These are phyloP conservation scores for Otus sunia DNA, from an alignment of 2,113 vertebrate species.

Conservation along the genomic window DNA sequence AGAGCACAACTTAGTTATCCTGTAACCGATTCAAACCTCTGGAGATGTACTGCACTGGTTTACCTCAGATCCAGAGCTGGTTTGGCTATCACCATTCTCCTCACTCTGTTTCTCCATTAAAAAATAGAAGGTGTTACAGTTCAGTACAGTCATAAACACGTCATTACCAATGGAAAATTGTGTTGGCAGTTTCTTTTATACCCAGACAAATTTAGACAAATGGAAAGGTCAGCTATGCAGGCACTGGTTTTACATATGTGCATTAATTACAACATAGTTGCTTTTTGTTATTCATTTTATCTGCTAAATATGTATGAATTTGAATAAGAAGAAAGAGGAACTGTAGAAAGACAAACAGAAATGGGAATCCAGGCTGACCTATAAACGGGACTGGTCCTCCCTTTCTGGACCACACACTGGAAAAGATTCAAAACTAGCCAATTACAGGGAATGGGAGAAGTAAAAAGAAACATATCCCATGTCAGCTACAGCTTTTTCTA, in stretches of 20 bases:
- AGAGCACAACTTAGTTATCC: not conserved
- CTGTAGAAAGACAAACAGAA: not conserved
- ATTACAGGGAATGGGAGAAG: not conserved
- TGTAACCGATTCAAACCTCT: not conserved
- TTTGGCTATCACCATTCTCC: not conserved
- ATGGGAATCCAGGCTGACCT: not conserved
- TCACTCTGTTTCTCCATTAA: constrained; percentile 20
- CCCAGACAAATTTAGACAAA: constrained; percentile 67
- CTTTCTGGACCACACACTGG: not conserved
- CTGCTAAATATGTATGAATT: constrained; percentile 56
- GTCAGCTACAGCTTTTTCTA: not conserved
- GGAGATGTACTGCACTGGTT: not conserved
- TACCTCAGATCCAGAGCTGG: constrained; percentile 25
- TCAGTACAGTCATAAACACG: constrained; percentile 45
- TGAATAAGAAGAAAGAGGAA: constrained; percentile 28
- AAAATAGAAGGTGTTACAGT: constrained; percentile 35
- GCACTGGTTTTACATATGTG: constrained; percentile 67
- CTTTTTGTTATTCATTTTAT: constrained; percentile 37
- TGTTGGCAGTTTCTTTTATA: constrained; percentile 63
- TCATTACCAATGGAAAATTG: constrained; percentile 65
- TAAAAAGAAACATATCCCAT: not conserved
- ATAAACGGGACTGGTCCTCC: not conserved
- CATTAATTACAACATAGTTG: constrained; percentile 69
- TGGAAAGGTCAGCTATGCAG: constrained; percentile 70
- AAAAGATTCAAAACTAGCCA: not conserved